These are phyloP conservation scores for Calyptomena viridis DNA, from an alignment of 2,113 vertebrate species.

Conservation along the genomic window DNA sequence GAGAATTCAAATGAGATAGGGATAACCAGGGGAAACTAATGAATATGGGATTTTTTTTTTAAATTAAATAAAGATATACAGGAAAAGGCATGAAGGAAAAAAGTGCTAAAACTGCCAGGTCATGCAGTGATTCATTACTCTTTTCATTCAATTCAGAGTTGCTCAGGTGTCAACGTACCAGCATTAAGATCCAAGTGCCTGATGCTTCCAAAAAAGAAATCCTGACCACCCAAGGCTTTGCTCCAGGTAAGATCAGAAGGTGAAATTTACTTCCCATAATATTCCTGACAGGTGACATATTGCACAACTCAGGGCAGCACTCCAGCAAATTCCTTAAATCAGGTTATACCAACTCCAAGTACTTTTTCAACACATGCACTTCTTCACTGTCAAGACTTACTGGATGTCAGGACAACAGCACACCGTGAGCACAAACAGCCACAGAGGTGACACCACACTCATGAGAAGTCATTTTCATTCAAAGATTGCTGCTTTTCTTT, in stretches of 20 bases:
- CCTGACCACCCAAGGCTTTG: not conserved
- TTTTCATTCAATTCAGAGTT: not conserved
- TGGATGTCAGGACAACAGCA: not conserved
- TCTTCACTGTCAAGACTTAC: not conserved
- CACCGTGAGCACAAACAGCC: fast-evolving
- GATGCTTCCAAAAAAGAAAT: not conserved
- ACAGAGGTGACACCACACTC: not conserved
- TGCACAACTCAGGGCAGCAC: not conserved
- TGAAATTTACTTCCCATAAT: not conserved
- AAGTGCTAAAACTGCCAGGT: not conserved
- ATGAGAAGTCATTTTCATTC: not conserved
- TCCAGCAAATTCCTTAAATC: not conserved
- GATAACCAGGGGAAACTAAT: not conserved
- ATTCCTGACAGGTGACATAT: not conserved
- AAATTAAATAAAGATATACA: not conserved
- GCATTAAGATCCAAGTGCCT: not conserved
- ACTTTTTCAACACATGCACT: not conserved
- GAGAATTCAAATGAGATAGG: not conserved
- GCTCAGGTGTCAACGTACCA: not conserved
- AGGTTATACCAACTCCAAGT: not conserved
- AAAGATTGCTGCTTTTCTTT: not conserved
- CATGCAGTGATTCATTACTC: not conserved
- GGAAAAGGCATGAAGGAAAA: not conserved
- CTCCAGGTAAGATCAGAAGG: not conserved
- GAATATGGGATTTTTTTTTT: not conserved